phyloP scores from a whole-genome alignment of 2,888 invertebrate genomes.

The Agrochola litura region DNA sequence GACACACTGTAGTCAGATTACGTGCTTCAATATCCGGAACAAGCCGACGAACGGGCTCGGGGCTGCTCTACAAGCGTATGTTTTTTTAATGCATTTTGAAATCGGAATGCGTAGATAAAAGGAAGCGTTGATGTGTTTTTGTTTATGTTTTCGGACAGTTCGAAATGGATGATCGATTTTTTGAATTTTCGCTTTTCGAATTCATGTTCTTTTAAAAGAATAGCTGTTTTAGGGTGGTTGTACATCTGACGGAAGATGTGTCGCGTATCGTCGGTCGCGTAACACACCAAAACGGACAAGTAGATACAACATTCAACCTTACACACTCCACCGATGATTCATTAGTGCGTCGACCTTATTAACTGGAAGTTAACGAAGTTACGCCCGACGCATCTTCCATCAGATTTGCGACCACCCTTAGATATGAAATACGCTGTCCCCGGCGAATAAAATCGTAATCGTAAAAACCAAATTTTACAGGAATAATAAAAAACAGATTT shows the following conservation, averaged over 20 bases:
- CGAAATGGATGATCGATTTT: slow-evolving; percentile 36
- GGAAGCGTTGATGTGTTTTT: slow-evolving; percentile 61
- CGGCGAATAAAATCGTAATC: too few species aligned
- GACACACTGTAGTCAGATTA: slow-evolving; percentile 89
- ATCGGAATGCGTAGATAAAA: slow-evolving; percentile 58
- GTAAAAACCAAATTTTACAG: too few species aligned
- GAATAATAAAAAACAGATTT: too few species aligned
- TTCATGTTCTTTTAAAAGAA: slow-evolving; percentile 1
- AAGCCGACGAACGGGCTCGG: slow-evolving; percentile 73
- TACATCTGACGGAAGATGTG: too few species aligned
- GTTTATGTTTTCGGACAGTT: slow-evolving; percentile 49
- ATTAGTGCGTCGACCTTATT: too few species aligned
- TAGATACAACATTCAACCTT: too few species aligned
- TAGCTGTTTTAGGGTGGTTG: not conserved
- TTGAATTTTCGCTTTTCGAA: slow-evolving; percentile 12
- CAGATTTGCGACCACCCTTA: too few species aligned
- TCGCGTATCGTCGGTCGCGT: too few species aligned
- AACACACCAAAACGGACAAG: too few species aligned
- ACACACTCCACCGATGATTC: too few species aligned
- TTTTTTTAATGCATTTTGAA: slow-evolving; percentile 65
- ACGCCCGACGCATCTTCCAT: too few species aligned
- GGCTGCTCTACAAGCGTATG: slow-evolving; percentile 49
- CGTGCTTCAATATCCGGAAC: slow-evolving; percentile 90
- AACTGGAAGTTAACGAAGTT: too few species aligned
- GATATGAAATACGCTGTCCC: not conserved